Percentiles rank a stretch among this genome's conserved stretches.
These are phyloP conservation scores for Trachelus stipa DNA, from an alignment of 2,888 invertebrate genomes.

Conservation along the genomic window DNA sequence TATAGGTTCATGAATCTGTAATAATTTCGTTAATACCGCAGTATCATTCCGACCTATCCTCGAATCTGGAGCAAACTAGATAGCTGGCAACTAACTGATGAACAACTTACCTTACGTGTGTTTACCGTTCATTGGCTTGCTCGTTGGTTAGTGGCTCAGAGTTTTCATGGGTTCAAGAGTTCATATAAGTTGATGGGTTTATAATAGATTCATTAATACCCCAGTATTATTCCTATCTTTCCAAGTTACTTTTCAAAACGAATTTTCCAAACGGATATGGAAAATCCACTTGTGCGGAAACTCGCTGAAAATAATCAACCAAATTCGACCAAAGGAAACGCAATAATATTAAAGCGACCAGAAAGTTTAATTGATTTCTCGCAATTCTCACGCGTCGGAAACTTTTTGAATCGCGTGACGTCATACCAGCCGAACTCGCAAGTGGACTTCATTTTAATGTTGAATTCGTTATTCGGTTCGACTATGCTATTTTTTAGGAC, in stretches of 20 bases:
- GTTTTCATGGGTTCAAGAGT: too few relatives aligned
- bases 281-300: too few relatives aligned
- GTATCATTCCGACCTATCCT: too few relatives aligned
- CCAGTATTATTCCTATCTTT: too few relatives aligned
- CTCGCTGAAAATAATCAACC: too few relatives aligned
- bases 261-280: too few relatives aligned
- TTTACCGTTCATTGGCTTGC: too few relatives aligned
- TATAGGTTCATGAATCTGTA: background rate
- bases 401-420: background rate
- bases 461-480: background rate
- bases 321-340: background rate
- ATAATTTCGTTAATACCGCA: background rate
- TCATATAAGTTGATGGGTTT: too few relatives aligned
- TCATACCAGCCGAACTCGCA: background rate
- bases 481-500: background rate
- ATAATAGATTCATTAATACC: too few relatives aligned
- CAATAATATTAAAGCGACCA: background rate
- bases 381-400: constrained; percentile 16
- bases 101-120: background rate
- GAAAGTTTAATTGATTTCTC: background rate
- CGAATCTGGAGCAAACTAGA: constrained; percentile 9
- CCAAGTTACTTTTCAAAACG: background rate
- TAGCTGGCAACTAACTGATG: constrained; percentile 3
- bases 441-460: background rate
- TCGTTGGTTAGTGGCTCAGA: too few relatives aligned